Conservation (phyloP, 2,113 vertebrate species). For the Chlamydotis undulata region DNA sequence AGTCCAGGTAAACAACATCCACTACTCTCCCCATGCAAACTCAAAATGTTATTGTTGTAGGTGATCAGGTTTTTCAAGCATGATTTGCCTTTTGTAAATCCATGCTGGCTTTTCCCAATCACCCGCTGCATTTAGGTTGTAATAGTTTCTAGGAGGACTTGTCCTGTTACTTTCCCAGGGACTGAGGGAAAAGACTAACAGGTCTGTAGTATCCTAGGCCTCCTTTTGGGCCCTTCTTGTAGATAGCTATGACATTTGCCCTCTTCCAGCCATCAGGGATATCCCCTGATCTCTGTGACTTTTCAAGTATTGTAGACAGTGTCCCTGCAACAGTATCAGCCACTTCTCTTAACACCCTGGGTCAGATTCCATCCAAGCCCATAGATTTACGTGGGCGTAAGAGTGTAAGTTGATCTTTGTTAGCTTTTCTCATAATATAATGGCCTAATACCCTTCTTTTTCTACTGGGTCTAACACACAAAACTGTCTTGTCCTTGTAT, state of each 20-base stretch:
- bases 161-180: neutral
- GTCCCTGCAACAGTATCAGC: neutral
- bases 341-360: neutral
- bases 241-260: neutral
- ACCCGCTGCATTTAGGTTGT: neutral
- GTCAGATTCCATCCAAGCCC: neutral
- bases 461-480: neutral
- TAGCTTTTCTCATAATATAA: neutral
- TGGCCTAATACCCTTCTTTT: neutral
- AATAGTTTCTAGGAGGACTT: neutral
- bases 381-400: neutral
- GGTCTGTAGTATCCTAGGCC: neutral
- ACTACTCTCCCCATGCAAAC: neutral
- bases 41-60: neutral
- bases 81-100: neutral
- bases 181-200: neutral
- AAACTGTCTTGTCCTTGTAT: neutral
- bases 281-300: neutral
- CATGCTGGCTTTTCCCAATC: neutral
- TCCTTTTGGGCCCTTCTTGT: neutral
- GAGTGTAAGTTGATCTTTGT: neutral
- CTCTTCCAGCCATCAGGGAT: neutral
- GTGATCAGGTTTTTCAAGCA: neutral
- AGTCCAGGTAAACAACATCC: neutral
- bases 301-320: neutral